These are phyloP conservation scores for Conus betulinus DNA, from an alignment of 1,140 invertebrate species.

Conservation along the genomic window DNA sequence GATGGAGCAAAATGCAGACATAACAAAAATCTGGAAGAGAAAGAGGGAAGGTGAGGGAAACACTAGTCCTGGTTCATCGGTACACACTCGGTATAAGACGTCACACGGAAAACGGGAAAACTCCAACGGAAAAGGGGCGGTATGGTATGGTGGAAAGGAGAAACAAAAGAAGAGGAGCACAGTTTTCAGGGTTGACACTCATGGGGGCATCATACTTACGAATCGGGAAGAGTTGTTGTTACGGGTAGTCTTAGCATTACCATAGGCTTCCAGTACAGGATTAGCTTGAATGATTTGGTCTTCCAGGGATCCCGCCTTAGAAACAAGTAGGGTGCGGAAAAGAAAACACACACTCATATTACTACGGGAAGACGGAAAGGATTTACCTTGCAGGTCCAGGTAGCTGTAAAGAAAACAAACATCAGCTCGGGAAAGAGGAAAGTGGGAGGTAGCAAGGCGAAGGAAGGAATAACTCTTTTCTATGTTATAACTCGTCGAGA, in stretches of 20 bases:
- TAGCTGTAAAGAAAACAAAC: neutral
- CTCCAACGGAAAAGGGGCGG: neutral
- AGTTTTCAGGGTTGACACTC: neutral
- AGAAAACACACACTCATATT: slow-evolving; percentile 20
- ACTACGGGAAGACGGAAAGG: neutral
- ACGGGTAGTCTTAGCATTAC: slow-evolving; percentile 99
- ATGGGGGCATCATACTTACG: slow-evolving; percentile 60
- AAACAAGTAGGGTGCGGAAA: slow-evolving; percentile 25
- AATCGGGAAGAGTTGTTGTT: slow-evolving; percentile 98
- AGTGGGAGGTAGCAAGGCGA: neutral
- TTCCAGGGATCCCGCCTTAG: slow-evolving; percentile 78
- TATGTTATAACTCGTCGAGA: too few relatives aligned
- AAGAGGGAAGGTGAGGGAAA: neutral
- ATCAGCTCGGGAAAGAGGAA: neutral
- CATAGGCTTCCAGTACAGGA: slow-evolving; percentile 99
- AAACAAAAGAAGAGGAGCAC: neutral
- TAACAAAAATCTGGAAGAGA: neutral
- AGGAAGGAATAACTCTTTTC: neutral
- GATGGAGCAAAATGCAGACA: neutral
- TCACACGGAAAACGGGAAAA: neutral
- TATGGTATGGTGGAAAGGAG: neutral
- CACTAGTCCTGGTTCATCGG: neutral
- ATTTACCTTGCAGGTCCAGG: neutral
- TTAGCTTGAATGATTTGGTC: slow-evolving; percentile 99
- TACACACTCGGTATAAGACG: neutral